Conservation (phyloP, 1,140 invertebrate species). For the Drosophila azteca region DNA sequence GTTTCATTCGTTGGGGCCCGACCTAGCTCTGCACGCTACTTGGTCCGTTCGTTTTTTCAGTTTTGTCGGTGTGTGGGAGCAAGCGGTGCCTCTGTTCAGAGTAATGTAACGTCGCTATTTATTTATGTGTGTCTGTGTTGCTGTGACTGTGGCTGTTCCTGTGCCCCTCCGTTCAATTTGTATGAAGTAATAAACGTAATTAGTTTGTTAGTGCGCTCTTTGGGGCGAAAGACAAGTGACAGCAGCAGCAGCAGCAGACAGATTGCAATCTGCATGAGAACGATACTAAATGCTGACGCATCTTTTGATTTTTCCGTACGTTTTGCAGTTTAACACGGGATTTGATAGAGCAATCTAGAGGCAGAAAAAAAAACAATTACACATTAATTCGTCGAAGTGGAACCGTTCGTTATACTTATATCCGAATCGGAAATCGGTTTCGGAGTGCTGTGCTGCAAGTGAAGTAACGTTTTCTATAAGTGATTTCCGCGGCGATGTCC, state of each 20-base stretch:
- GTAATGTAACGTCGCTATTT: slow-evolving; percentile 7
- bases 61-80: slow-evolving; percentile 67
- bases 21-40: slow-evolving; percentile 10
- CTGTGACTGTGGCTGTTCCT: slow-evolving; percentile 30
- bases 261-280: slow-evolving; percentile 45
- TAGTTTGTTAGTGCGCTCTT: slow-evolving; percentile 57
- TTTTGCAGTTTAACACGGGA: slow-evolving; percentile 37
- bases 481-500: slow-evolving; percentile 74
- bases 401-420: slow-evolving; percentile 19
- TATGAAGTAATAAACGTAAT: slow-evolving; percentile 80
- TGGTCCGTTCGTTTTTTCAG: slow-evolving; percentile 10
- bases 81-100: slow-evolving; percentile 20
- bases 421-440: slow-evolving; percentile 2
- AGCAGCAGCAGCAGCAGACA: slow-evolving; percentile 23
- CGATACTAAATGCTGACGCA: slow-evolving; percentile 46
- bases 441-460: slow-evolving; percentile 24
- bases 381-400: slow-evolving; percentile 26
- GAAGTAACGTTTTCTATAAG: slow-evolving; percentile 40
- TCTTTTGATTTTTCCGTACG: slow-evolving; percentile 24
- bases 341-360: slow-evolving; percentile 27
- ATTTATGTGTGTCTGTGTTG: slow-evolving; percentile 27
- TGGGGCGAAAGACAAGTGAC: slow-evolving; percentile 13
- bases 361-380: slow-evolving; percentile 8
- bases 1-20: slow-evolving; percentile 7
- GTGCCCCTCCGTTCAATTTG: slow-evolving; percentile 57